Conservation (phyloP, 2,113 vertebrate genomes). For the Tautogolabrus adspersus region DNA sequence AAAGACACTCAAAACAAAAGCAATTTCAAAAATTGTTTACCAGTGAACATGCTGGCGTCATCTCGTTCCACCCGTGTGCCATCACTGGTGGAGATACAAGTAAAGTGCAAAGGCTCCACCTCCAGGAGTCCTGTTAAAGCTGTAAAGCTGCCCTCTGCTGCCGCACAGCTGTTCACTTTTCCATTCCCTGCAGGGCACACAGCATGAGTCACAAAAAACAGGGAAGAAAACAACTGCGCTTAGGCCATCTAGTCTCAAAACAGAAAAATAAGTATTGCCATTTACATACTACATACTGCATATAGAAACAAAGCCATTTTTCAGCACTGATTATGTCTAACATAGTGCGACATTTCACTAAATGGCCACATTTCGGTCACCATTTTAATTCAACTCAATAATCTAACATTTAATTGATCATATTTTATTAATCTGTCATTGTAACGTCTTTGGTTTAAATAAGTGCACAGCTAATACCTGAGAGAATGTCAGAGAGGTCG, state of each 20-base stretch:
- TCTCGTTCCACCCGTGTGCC: constrained; percentile 99
- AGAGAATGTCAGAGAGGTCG: constrained; percentile 98
- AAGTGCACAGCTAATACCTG: constrained; percentile 83
- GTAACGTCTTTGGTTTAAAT: background rate
- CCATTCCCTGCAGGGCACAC: constrained; percentile 88
- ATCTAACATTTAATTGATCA: too few relatives aligned
- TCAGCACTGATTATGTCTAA: too few relatives aligned
- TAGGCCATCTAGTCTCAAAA: background rate
- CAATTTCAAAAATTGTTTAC: constrained; percentile 81
- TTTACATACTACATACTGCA: too few relatives aligned
- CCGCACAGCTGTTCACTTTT: constrained; percentile 93
- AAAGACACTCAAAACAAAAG: background rate
- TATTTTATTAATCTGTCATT: background rate
- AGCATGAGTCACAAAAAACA: background rate
- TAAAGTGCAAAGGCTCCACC: constrained; percentile 98
- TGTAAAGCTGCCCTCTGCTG: constrained; percentile 98
- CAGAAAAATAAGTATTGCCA: too few relatives aligned
- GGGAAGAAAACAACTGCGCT: background rate
- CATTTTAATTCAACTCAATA: background rate
- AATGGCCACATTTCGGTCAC: too few relatives aligned
- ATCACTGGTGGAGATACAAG: constrained; percentile 98
- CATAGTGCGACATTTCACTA: too few relatives aligned
- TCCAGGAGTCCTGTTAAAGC: constrained; percentile 97
- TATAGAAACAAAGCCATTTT: too few relatives aligned
- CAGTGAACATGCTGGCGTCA: constrained; percentile 99